These are phyloP conservation scores for Cranoglanis bouderius DNA, from an alignment of 2,113 vertebrate genomes.

Conservation along the genomic window DNA sequence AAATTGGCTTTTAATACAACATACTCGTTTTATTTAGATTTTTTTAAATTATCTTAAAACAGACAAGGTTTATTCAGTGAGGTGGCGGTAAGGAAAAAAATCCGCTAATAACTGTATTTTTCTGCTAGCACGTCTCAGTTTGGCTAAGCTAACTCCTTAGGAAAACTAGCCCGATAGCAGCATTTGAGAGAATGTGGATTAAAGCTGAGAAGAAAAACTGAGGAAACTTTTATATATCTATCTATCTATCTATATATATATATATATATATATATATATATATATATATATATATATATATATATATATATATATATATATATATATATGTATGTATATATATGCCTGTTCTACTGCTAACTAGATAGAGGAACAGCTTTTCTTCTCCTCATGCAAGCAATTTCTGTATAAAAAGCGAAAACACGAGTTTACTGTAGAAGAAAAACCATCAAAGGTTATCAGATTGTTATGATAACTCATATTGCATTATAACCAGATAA, in stretches of 20 bases:
- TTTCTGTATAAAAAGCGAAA: neutral
- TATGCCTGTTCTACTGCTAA: neutral
- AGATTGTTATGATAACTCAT: neutral
- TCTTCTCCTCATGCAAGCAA: neutral
- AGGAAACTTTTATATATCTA: too few species aligned
- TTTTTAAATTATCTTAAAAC: too few species aligned
- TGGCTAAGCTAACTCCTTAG: conserved; percentile 3
- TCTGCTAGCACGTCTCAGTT: neutral
- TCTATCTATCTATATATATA: too few species aligned
- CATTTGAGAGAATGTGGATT: neutral
- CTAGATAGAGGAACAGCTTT: neutral
- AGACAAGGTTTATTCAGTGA: neutral
- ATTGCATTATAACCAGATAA: neutral
- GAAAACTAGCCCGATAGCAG: neutral
- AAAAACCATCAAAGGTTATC: neutral
- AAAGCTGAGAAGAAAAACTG: neutral
- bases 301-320: neutral
- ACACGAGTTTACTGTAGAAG: neutral
- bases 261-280: too few species aligned
- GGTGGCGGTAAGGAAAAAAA: neutral
- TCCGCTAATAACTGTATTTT: neutral
- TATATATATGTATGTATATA: too few species aligned
- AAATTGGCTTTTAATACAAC: neutral
- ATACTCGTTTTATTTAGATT: neutral
- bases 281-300: too few species aligned